These are phyloP conservation scores for Tragelaphus buxtoni DNA, from an alignment of 2,113 vertebrate species.

Conservation along the genomic window DNA sequence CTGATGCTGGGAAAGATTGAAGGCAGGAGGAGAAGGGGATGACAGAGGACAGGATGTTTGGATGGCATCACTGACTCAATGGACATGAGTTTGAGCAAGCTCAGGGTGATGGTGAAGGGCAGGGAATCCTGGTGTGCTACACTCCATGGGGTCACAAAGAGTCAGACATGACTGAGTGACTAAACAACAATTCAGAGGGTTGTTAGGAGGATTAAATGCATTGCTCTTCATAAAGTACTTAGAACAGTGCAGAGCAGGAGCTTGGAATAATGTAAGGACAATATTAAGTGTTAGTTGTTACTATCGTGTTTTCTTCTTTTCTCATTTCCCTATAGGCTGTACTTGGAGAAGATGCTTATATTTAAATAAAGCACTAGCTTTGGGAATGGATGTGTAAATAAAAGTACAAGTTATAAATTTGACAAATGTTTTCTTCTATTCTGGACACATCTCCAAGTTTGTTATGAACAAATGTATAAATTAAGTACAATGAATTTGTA, in stretches of 20 bases:
- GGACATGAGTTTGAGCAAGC: neutral
- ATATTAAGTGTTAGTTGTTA: neutral
- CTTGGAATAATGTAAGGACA: neutral
- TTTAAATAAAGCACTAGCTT: slow-evolving; percentile 49
- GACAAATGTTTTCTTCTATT: slow-evolving; percentile 3
- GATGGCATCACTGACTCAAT: neutral
- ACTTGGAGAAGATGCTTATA: slow-evolving; percentile 10
- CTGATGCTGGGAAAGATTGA: neutral
- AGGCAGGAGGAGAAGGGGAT: neutral
- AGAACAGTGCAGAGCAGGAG: neutral
- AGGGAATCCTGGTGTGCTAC: neutral
- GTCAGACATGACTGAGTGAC: neutral
- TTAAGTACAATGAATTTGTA: neutral
- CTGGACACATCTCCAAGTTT: neutral
- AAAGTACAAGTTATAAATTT: slow-evolving; percentile 38
- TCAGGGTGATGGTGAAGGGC: neutral
- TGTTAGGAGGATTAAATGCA: neutral
- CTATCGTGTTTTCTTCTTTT: neutral
- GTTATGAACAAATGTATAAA: neutral
- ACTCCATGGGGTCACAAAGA: neutral
- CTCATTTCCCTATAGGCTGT: slow-evolving; percentile 7
- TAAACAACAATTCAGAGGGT: neutral
- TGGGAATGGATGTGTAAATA: slow-evolving; percentile 32
- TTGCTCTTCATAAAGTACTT: slow-evolving; percentile 18
- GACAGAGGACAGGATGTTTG: neutral